Evolutionary conservation across 2,888 invertebrate genomes (phyloP).

Genomic region (Panopea generosa): DNA sequence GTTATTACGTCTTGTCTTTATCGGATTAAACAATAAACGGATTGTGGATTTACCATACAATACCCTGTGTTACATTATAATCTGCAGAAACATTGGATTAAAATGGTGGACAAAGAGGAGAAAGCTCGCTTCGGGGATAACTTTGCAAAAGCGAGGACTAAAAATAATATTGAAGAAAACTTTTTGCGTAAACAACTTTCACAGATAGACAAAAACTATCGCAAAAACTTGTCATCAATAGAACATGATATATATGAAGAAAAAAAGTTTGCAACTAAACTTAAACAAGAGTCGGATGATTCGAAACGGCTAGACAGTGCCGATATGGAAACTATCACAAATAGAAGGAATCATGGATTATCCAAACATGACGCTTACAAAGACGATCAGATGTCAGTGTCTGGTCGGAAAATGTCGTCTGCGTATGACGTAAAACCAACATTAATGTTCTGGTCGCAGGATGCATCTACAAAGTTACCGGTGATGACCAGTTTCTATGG

Average conservation of each 20-base stretch:
- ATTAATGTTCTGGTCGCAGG: constrained; percentile 55
- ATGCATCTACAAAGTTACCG: constrained; percentile 54
- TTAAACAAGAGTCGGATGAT: constrained; percentile 9
- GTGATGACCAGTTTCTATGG: constrained; percentile 51
- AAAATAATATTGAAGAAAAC: constrained; percentile 40
- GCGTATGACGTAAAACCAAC: background rate
- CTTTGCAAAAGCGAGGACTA: constrained; percentile 41
- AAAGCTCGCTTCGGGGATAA: constrained; percentile 33
- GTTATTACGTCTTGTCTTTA: background rate
- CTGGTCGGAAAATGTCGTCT: background rate
- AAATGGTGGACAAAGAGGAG: constrained; percentile 32
- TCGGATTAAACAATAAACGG: constrained; percentile 13
- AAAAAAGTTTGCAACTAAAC: constrained; percentile 21
- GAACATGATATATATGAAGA: constrained; percentile 20
- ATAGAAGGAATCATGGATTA: background rate
- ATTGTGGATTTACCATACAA: constrained; percentile 8
- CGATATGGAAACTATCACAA: background rate
- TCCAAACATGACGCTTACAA: too few relatives aligned
- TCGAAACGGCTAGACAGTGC: constrained; percentile 5
- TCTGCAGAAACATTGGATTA: constrained; percentile 12
- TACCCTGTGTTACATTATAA: background rate
- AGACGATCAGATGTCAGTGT: too few relatives aligned
- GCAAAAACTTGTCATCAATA: background rate
- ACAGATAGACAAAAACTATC: constrained; percentile 3
- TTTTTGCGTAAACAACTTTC: constrained; percentile 7